Evolutionary conservation across 2,797 vertebrate species (phyloP).

Genomic region (Chromobotia macracanthus): DNA sequence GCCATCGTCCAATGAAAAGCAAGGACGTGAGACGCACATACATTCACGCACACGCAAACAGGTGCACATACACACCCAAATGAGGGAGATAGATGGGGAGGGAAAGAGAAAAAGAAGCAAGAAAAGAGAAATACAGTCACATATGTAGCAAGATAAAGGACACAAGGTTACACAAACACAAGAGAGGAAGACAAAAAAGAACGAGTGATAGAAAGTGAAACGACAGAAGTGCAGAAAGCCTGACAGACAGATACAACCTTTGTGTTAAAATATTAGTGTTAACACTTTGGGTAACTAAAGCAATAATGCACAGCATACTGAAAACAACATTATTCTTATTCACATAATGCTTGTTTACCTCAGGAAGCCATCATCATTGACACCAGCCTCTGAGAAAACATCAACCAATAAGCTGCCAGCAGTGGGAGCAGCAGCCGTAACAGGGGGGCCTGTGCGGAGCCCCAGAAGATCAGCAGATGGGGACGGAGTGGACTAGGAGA

Average conservation of each 20-base stretch:
- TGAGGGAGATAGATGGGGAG: slow-evolving; percentile 53
- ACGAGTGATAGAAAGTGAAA: slow-evolving; percentile 42
- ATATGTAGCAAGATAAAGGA: slow-evolving; percentile 56
- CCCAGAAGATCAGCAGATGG: slow-evolving; percentile 89
- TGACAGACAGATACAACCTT: slow-evolving; percentile 33
- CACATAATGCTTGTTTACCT: slow-evolving; percentile 73
- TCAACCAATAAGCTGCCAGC: slow-evolving; percentile 87
- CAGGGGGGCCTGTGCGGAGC: slow-evolving; percentile 78
- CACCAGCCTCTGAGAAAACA: slow-evolving; percentile 85
- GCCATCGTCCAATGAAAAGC: slow-evolving; percentile 78
- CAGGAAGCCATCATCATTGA: slow-evolving; percentile 88
- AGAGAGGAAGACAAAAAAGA: slow-evolving; percentile 48
- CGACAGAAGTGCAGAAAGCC: slow-evolving; percentile 45
- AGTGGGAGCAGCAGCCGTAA: slow-evolving; percentile 69
- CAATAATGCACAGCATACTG: background rate
- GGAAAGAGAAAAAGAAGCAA: slow-evolving; percentile 42
- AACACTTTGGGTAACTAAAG: background rate
- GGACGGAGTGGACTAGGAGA: slow-evolving; percentile 86
- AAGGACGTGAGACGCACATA: slow-evolving; percentile 67
- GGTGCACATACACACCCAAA: slow-evolving; percentile 47
- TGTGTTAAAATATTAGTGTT: slow-evolving; percentile 33
- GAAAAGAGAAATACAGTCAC: slow-evolving; percentile 59
- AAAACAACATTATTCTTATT: background rate
- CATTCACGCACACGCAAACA: slow-evolving; percentile 59
- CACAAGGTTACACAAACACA: slow-evolving; percentile 56